These are phyloP conservation scores for Sinodicranocentrus sp. DNA, from an alignment of 2,888 invertebrate genomes.

Conservation along the genomic window DNA sequence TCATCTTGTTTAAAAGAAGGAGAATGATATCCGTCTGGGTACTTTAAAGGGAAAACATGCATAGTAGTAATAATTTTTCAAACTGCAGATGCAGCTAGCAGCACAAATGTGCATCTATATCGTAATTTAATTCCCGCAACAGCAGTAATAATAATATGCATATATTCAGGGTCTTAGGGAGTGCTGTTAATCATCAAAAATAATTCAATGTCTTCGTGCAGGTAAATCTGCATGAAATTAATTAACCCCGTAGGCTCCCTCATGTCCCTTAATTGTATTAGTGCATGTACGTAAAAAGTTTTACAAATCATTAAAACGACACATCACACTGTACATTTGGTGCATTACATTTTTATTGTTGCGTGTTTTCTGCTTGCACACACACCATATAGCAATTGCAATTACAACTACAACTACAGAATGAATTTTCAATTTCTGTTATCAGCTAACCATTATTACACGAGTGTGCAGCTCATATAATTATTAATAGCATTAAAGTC, in stretches of 20 bases:
- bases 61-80: not conserved
- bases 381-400: no score
- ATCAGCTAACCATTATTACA: not conserved
- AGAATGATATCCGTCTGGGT: not conserved
- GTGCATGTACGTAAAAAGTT: not conserved
- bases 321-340: no score
- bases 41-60: not conserved
- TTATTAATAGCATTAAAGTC: not conserved
- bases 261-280: constrained; percentile 27
- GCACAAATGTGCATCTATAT: not conserved
- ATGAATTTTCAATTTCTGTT: not conserved
- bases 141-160: no score
- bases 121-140: no score
- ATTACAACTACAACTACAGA: no score
- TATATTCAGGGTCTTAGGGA: constrained; percentile 26
- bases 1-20: not conserved
- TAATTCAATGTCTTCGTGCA: constrained; percentile 52
- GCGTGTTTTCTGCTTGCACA: no score
- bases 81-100: not conserved
- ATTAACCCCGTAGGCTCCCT: constrained; percentile 25
- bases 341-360: no score
- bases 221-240: constrained; percentile 34
- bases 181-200: constrained; percentile 38
- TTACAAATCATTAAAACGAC: no score
- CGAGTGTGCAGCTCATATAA: not conserved